These are phyloP conservation scores for Psilanteris sp. DNA, from an alignment of 1,140 invertebrate genomes.

Conservation along the genomic window DNA sequence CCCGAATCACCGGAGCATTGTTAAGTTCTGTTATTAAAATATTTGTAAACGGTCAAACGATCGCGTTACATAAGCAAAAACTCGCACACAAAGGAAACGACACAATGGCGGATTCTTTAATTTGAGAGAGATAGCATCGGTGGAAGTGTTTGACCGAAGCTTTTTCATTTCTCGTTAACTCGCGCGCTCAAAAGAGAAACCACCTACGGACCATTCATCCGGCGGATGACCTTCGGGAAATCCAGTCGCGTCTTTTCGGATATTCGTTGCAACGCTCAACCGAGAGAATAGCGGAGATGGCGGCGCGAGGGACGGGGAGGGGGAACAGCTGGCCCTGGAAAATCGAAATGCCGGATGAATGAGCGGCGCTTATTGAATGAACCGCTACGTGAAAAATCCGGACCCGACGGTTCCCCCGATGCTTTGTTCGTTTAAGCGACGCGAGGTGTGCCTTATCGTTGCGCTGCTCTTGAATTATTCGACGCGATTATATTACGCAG, in stretches of 20 bases:
- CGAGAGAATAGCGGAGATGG: background rate
- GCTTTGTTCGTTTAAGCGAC: conserved; percentile 35
- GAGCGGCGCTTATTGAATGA: conserved; percentile 28
- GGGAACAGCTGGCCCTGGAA: conserved; percentile 34
- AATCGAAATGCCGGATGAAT: conserved; percentile 51
- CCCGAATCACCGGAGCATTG: background rate
- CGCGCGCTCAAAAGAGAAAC: conserved; percentile 22
- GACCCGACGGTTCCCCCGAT: conserved; percentile 15
- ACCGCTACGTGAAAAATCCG: conserved; percentile 18
- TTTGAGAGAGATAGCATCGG: conserved; percentile 20
- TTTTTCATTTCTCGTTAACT: conserved; percentile 46
- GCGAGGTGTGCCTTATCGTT: conserved; percentile 45
- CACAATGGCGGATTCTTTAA: conserved; percentile 22
- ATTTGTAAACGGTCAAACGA: conserved; percentile 12
- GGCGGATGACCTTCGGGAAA: conserved; percentile 29
- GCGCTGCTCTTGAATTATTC: conserved; percentile 41
- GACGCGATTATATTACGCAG: conserved; percentile 39
- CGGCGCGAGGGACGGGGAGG: background rate
- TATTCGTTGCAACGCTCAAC: conserved; percentile 1
- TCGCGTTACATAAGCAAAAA: conserved; percentile 20
- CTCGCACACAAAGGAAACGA: background rate
- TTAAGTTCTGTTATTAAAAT: conserved; percentile 19
- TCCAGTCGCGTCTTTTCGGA: conserved; percentile 28
- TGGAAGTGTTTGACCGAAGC: conserved; percentile 8
- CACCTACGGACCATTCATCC: conserved; percentile 42